A percentile compares a stretch with the other conserved stretches of the same genome.
Conservation (phyloP, 2,113 vertebrate genomes). For the Procavia capensis region DNA sequence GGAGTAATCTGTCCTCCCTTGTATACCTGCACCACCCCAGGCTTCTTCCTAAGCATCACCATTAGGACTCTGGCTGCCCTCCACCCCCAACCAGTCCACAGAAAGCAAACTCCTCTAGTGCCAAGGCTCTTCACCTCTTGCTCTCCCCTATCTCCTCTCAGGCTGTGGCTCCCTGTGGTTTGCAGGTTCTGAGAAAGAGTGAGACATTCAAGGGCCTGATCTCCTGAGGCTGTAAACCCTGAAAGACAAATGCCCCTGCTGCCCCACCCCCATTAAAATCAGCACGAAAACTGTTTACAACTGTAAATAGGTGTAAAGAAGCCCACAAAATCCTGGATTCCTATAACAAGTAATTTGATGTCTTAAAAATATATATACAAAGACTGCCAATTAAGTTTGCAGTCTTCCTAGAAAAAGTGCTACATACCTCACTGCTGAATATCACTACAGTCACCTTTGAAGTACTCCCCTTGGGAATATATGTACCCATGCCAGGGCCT, state of each 20-base stretch:
- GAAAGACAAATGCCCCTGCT: accelerated
- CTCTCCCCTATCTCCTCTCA: not conserved
- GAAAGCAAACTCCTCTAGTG: not conserved
- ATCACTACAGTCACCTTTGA: too few species aligned
- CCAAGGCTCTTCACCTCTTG: too few species aligned
- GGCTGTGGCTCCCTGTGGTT: not conserved
- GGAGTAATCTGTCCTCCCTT: not conserved
- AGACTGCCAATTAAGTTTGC: too few species aligned
- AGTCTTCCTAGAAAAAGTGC: too few species aligned
- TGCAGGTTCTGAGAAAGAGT: not conserved
- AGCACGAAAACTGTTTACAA: not conserved
- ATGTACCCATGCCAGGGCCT: too few species aligned
- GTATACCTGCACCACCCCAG: not conserved
- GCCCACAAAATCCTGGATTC: not conserved
- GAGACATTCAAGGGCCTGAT: not conserved
- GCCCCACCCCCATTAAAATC: not conserved
- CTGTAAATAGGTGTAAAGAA: not conserved
- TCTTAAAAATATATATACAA: too few species aligned
- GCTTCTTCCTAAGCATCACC: not conserved
- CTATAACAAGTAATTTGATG: not conserved
- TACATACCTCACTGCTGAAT: too few species aligned
- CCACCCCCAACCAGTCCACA: too few species aligned
- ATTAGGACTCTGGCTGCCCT: not conserved
- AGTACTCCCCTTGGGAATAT: too few species aligned
- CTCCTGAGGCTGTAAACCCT: accelerated